Evolutionary conservation across 37 sponge, comb jelly and placozoan species (phyloP), one percentile per base, ranked within the genome.

Genomic region (Tethya wilhelma): DNA sequence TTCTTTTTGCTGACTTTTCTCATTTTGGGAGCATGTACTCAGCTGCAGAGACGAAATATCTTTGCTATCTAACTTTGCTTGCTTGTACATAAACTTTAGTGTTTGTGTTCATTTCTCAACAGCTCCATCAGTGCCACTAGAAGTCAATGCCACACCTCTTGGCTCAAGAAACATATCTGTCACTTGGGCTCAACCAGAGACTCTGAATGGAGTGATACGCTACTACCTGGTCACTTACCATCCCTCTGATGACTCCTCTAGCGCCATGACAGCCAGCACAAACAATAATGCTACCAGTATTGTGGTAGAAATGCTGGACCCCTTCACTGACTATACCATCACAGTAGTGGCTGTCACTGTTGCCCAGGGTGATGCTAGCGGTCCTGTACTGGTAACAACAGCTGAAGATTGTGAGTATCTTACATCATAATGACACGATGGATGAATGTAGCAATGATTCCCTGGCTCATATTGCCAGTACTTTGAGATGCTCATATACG

Each of bases 151-250:
- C 4, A 4, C 58, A 22, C 40, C 69, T 8, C 2, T 65, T 38
- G 57, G 40, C 38, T 31, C 80, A 34, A n/a, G 39, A 1, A 38
- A 30, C 25, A 46, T 79, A 8, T 38, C 40, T 23, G 38, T 64
- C 20, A 41, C 55, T 14, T 85, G 85, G 85, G 17, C 32, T 17
- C 29, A 30, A 58, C 85, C 85, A 59, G 60, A 22, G 43, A 1
- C 11, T 20, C 9, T 40, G n/a, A 85, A 85, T 77, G 85, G 82
- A 39, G 43, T 82, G 0, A 60, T 72, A 40, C 73, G 36, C 9
- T 9, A 40, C 36, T 81, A 81, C 44, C 71, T 32, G 17, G 64
- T 73, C 38, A 74, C 59, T 20, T 49, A 49, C 14, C 14, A 9
- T 14, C 53, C 53, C 53, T 49, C 14, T 9, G 14, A 9, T 14